A percentile compares a stretch with the other conserved stretches of the same genome.
Conservation (phyloP, 1,140 invertebrate species). For the Drosophila sulfurigaster region DNA sequence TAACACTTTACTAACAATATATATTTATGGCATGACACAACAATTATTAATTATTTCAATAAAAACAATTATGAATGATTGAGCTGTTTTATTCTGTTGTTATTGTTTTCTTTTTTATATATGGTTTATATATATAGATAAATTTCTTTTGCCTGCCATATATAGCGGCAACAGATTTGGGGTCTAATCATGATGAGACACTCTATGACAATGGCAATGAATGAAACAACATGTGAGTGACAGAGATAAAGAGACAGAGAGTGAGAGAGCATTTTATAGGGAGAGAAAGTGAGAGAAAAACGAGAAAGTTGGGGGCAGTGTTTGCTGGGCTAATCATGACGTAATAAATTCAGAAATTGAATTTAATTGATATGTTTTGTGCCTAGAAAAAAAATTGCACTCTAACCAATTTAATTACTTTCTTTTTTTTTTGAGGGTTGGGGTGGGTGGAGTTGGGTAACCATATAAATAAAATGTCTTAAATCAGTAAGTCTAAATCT, state of each 20-base stretch:
- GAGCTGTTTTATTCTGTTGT: constrained; percentile 65
- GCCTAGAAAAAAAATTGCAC: constrained; percentile 21
- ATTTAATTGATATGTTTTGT: constrained; percentile 24
- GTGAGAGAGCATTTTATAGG: neutral
- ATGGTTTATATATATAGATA: constrained; percentile 7
- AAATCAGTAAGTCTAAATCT: constrained; percentile 17
- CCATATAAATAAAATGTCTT: constrained; percentile 25
- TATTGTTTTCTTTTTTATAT: constrained; percentile 37
- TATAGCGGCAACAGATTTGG: constrained; percentile 12
- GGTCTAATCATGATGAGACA: constrained; percentile 28
- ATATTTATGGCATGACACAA: constrained; percentile 84
- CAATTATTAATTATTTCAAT: constrained; percentile 81
- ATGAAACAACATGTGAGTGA: constrained; percentile 35
- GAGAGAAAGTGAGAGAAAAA: neutral
- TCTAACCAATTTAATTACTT: constrained; percentile 19
- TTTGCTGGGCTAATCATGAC: constrained; percentile 39
- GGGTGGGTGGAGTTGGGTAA: neutral
- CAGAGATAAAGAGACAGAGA: constrained; percentile 2
- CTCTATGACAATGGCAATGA: constrained; percentile 19
- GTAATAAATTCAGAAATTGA: constrained; percentile 22
- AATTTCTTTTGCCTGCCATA: constrained; percentile 14
- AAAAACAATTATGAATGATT: constrained; percentile 78
- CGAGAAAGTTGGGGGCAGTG: neutral
- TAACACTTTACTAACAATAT: constrained; percentile 80
- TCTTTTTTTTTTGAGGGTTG: neutral